Conservation (phyloP, 2,797 vertebrate species). For the Morus bassanus region DNA sequence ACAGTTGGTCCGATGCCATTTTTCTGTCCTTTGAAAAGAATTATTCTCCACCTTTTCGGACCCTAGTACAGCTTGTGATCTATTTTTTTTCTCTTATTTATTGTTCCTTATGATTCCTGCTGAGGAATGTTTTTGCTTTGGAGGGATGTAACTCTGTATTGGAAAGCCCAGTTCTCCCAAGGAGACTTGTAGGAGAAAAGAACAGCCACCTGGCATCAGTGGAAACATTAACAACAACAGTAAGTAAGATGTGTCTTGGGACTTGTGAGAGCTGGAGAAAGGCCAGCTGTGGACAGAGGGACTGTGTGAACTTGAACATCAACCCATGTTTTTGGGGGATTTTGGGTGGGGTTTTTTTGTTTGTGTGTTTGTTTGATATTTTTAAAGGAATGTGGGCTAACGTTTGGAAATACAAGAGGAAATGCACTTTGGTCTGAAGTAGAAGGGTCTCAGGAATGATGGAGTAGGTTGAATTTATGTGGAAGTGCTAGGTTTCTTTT, state of each 20-base stretch:
- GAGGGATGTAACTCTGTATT: neutral
- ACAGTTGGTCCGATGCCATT: neutral
- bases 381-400: neutral
- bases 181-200: neutral
- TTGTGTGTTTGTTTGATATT: neutral
- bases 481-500: neutral
- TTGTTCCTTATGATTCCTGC: neutral
- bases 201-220: conserved; percentile 4
- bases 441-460: neutral
- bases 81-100: neutral
- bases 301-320: conserved; percentile 32
- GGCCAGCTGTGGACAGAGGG: neutral
- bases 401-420: neutral
- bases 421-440: neutral
- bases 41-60: neutral
- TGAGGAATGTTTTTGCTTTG: neutral
- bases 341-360: too few species aligned
- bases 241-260: neutral
- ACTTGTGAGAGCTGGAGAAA: neutral
- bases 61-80: neutral
- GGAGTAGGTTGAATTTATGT: neutral
- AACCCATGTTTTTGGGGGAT: neutral
- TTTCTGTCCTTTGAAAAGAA: neutral
- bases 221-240: neutral
- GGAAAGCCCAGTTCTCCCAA: neutral